A percentile compares a stretch with the other conserved stretches of the same genome.
Evolutionary conservation across 1,140 invertebrate species (phyloP).

Genomic region (Eriosoma lanigerum): DNA sequence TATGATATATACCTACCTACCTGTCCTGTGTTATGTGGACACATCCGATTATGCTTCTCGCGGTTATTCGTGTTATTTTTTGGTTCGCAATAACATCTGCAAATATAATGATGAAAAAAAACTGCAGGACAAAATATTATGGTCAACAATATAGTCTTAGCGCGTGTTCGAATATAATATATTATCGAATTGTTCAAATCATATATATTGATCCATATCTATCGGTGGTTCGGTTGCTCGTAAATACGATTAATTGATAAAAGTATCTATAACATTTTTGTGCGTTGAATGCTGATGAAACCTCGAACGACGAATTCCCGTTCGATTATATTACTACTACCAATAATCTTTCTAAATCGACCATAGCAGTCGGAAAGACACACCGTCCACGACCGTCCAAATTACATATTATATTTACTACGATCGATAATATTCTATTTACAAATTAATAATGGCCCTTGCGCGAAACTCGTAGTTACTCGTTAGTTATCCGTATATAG

Average conservation of each 20-base stretch:
- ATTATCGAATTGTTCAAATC: no score
- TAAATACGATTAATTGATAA: neutral
- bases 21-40: neutral
- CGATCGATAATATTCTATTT: constrained; percentile 14
- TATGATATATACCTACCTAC: neutral
- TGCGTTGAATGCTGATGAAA: no score
- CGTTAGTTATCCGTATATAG: no score
- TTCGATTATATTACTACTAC: constrained; percentile 2
- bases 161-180: no score
- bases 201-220: no score
- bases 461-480: neutral
- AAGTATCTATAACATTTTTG: no score
- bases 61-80: neutral
- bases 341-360: constrained; percentile 23
- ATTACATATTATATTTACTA: neutral
- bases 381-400: neutral
- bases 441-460: constrained; percentile 6
- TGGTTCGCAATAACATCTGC: neutral
- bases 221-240: neutral
- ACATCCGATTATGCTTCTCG: neutral
- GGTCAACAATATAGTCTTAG: no score
- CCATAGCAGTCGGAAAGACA: neutral
- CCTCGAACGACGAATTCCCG: neutral
- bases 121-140: no score
- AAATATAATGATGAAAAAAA: neutral